Conservation (phyloP, 2,113 vertebrate genomes). For the Columba janthina region DNA sequence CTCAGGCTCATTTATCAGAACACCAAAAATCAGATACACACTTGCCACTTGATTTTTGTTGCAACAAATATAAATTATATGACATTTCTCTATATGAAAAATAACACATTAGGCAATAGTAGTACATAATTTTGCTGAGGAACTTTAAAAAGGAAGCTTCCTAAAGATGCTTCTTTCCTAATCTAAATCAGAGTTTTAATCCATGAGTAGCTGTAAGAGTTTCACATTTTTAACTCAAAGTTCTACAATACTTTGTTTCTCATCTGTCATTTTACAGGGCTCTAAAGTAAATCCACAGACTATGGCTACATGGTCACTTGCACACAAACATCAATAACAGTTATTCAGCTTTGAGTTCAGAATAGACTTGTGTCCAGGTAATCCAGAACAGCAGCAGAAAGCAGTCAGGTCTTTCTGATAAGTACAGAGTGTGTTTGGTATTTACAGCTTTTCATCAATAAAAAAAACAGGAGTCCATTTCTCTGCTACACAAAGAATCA, state of each 20-base stretch:
- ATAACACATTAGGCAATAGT: neutral
- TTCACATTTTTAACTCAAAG: neutral
- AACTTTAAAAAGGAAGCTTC: neutral
- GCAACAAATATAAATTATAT: neutral
- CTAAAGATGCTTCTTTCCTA: neutral
- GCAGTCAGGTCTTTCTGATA: neutral
- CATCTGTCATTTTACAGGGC: neutral
- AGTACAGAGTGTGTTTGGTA: neutral
- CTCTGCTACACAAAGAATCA: neutral
- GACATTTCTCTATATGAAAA: neutral
- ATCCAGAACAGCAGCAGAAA: neutral
- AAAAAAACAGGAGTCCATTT: neutral
- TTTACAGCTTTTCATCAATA: neutral
- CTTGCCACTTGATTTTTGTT: neutral
- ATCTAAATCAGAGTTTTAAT: neutral
- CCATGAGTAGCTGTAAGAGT: neutral
- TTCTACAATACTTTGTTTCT: neutral
- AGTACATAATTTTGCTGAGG: neutral
- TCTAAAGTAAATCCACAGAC: neutral
- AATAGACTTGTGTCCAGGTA: neutral
- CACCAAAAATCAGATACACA: neutral
- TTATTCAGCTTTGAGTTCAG: neutral
- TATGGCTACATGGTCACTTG: neutral
- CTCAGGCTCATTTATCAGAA: neutral
- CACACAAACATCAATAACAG: neutral